Evolutionary conservation across 2,113 vertebrate genomes (phyloP).

Genomic region (Menidia beryllina): DNA sequence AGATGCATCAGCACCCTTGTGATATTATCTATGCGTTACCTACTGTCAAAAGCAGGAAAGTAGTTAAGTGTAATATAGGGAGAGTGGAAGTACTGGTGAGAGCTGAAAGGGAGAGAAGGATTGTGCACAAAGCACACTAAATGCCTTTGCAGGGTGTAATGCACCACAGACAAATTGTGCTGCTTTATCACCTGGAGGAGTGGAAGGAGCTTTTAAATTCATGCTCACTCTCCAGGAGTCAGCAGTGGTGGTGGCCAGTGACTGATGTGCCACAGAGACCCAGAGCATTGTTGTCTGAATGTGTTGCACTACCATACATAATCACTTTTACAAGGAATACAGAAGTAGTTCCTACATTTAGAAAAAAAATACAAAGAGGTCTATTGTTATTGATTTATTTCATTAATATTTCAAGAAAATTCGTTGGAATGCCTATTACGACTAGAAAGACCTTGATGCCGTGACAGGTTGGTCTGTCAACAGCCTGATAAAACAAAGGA

Average conservation of each 20-base stretch:
- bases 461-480: neutral
- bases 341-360: neutral
- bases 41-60: constrained; percentile 52
- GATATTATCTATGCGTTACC: constrained; percentile 54
- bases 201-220: constrained; percentile 74
- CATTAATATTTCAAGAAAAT: neutral
- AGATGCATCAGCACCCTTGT: constrained; percentile 16
- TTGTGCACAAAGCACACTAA: constrained; percentile 52
- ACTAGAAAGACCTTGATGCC: neutral
- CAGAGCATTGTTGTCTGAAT: constrained; percentile 54
- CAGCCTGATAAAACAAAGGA: too few species aligned
- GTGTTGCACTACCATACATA: constrained; percentile 33
- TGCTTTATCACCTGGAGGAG: constrained; percentile 67
- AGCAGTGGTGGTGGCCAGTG: constrained; percentile 35
- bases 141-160: constrained; percentile 66
- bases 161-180: constrained; percentile 73
- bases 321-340: constrained; percentile 24
- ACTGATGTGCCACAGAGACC: constrained; percentile 61
- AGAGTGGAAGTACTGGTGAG: constrained; percentile 34
- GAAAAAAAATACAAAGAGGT: neutral
- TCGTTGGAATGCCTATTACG: neutral
- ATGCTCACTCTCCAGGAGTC: constrained; percentile 67
- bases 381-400: neutral
- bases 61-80: constrained; percentile 62
- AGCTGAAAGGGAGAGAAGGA: constrained; percentile 37